Evolutionary conservation across 2,113 vertebrate species (phyloP).

Genomic region (Hiodon alosoides): DNA sequence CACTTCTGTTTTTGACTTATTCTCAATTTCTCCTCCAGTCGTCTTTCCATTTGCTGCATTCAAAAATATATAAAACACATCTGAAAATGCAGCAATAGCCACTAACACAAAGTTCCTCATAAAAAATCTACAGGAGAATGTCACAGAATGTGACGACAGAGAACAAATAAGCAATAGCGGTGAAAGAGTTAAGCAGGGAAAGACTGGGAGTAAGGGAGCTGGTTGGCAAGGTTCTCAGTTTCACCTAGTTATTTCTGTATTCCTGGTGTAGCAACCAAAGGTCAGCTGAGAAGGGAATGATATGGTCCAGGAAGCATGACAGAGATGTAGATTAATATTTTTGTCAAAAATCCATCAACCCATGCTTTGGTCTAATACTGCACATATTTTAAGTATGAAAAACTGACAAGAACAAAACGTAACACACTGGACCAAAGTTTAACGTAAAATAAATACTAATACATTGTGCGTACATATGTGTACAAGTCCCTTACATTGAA

Average conservation of each 20-base stretch:
- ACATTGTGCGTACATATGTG: too few relatives aligned
- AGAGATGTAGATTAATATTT: neutral
- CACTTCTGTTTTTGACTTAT: conserved; percentile 93
- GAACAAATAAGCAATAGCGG: too few relatives aligned
- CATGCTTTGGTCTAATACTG: neutral
- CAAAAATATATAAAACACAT: conserved; percentile 36
- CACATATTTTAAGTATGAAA: neutral
- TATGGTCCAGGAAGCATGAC: neutral
- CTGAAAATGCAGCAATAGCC: conserved; percentile 5
- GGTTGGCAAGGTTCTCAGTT: conserved; percentile 48
- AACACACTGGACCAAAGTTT: neutral
- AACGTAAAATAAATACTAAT: too few relatives aligned
- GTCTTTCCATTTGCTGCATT: conserved; percentile 90
- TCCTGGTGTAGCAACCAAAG: conserved; percentile 41
- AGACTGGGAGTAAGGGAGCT: too few relatives aligned
- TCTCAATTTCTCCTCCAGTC: conserved; percentile 89
- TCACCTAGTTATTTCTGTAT: conserved; percentile 63
- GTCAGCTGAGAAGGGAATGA: conserved; percentile 27
- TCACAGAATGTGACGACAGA: too few relatives aligned
- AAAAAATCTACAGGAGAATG: neutral
- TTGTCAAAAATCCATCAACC: neutral
- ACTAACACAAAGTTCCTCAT: neutral
- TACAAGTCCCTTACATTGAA: too few relatives aligned
- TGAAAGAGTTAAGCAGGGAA: too few relatives aligned
- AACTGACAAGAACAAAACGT: neutral